A percentile compares a stretch with the other conserved stretches of the same genome.
Evolutionary conservation across 2,113 vertebrate genomes (phyloP).

Genomic region (Taxidea taxus): DNA sequence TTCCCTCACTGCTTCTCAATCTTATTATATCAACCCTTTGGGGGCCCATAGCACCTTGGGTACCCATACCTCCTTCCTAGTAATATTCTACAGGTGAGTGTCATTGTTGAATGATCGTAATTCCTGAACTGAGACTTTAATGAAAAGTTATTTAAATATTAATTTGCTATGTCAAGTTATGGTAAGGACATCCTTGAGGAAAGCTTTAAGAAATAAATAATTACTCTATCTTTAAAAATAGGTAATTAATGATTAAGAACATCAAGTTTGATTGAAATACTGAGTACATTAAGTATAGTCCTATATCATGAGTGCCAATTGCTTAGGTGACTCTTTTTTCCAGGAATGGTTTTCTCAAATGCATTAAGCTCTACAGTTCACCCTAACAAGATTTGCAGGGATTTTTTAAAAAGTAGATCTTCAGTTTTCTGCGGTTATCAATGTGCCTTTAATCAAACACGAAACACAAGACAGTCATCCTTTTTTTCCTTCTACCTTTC

Average conservation of each 20-base stretch:
- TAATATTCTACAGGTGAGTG: neutral
- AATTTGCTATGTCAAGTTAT: neutral
- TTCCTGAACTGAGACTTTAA: neutral
- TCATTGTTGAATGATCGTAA: neutral
- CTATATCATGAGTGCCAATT: neutral
- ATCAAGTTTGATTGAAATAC: neutral
- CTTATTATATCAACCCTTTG: neutral
- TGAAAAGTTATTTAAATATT: neutral
- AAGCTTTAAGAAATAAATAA: constrained; percentile 10
- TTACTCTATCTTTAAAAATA: constrained; percentile 29
- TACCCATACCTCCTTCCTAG: neutral
- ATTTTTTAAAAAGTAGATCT: neutral
- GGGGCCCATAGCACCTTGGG: neutral
- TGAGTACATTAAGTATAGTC: neutral
- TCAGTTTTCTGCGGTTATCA: neutral
- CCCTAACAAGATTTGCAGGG: neutral
- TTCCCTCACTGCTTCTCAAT: neutral
- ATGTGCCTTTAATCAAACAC: neutral
- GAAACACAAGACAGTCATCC: neutral
- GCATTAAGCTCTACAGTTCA: neutral
- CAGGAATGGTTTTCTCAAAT: constrained; percentile 22
- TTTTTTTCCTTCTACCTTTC: neutral
- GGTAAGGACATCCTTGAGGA: neutral
- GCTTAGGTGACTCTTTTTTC: neutral
- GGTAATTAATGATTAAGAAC: neutral